These are phyloP conservation scores for Pomatorhinus ruficollis DNA, from an alignment of 2,113 vertebrate genomes.

Conservation along the genomic window DNA sequence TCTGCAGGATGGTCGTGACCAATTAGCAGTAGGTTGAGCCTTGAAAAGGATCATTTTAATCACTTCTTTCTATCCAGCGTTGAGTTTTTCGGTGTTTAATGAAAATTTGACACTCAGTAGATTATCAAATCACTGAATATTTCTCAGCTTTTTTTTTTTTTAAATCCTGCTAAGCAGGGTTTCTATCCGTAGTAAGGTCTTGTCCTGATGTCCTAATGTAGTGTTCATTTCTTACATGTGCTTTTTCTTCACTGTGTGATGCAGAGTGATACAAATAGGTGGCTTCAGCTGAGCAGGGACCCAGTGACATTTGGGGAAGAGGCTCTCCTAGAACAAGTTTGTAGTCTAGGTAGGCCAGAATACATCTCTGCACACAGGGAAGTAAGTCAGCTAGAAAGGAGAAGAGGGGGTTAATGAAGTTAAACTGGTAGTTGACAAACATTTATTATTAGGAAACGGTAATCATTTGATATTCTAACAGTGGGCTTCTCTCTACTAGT, in stretches of 20 bases:
- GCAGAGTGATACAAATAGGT: background rate
- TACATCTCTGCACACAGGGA: background rate
- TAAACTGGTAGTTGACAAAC: background rate
- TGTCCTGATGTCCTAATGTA: background rate
- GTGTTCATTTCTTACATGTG: background rate
- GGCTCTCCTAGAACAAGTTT: background rate
- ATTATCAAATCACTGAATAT: background rate
- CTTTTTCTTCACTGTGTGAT: background rate
- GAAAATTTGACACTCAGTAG: background rate
- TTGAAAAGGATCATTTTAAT: slow-evolving; percentile 1
- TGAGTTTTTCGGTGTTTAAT: background rate
- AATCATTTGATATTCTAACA: background rate
- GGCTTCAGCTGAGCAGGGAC: background rate
- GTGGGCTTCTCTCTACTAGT: background rate
- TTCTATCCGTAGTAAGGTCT: background rate
- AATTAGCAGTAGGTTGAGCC: slow-evolving; percentile 28
- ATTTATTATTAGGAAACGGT: background rate
- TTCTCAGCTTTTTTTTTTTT: background rate
- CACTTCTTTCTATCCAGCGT: background rate
- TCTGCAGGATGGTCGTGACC: slow-evolving; percentile 1
- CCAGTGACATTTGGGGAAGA: background rate
- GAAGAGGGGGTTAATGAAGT: background rate
- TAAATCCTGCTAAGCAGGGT: background rate
- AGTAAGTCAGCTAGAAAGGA: background rate
- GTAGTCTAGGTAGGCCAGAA: background rate